These are phyloP conservation scores for Melipona beecheii DNA, from an alignment of 2,888 invertebrate species.

Conservation along the genomic window DNA sequence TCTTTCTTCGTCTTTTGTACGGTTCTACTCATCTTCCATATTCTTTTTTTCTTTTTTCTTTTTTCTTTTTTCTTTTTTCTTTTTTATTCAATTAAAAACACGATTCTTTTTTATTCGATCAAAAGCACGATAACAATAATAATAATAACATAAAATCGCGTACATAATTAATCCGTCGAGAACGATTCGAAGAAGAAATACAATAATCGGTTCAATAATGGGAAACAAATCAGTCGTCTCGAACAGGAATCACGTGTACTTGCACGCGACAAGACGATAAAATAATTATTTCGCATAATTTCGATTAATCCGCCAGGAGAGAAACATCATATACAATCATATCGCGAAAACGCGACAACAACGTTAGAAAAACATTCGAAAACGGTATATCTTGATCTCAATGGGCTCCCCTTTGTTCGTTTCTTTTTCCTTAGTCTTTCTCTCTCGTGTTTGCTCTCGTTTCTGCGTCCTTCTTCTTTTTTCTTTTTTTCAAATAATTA, in stretches of 20 bases:
- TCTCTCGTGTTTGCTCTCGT: slow-evolving; percentile 59
- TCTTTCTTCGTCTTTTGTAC: neutral
- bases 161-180: neutral
- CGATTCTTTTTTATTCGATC: too few species aligned
- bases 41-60: neutral
- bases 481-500: slow-evolving; percentile 56
- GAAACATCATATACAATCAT: neutral
- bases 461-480: slow-evolving; percentile 7
- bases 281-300: slow-evolving; percentile 12
- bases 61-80: too few species aligned
- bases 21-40: neutral
- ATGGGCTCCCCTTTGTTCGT: slow-evolving; percentile 25
- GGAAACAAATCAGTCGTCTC: neutral
- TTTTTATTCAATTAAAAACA: too few species aligned
- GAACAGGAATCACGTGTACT: slow-evolving; percentile 35
- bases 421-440: slow-evolving; percentile 18
- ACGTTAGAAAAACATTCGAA: neutral
- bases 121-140: too few species aligned
- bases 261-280: slow-evolving; percentile 44
- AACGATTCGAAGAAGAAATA: slow-evolving; percentile 26
- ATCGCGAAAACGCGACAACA: neutral
- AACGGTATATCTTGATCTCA: slow-evolving; percentile 12
- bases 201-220: neutral
- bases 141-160: neutral
- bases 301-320: slow-evolving; percentile 8